phyloP scores from a whole-genome alignment of 1,140 invertebrate genomes.

The Caerostris darwini region DNA sequence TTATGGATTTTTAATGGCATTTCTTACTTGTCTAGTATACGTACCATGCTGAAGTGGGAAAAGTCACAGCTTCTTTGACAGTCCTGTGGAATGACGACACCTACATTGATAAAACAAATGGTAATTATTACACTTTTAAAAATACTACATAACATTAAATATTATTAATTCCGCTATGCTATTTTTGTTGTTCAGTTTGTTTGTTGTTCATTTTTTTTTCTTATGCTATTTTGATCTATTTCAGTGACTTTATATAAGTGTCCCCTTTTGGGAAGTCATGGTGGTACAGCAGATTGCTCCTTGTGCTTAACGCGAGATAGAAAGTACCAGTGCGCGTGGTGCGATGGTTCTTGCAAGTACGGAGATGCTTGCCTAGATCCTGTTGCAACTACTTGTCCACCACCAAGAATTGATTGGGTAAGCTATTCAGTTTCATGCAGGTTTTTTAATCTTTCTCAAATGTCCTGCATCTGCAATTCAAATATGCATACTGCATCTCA shows the following conservation, averaged over 20 bases:
- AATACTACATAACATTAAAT: background rate
- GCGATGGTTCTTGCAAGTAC: slow-evolving; percentile 92
- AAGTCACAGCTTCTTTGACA: slow-evolving; percentile 93
- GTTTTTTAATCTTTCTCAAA: too few relatives aligned
- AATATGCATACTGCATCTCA: too few relatives aligned
- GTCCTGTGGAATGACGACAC: slow-evolving; percentile 97
- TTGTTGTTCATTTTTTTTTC: background rate
- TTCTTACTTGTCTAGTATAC: slow-evolving; percentile 86
- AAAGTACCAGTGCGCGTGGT: slow-evolving; percentile 96
- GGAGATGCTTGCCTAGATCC: slow-evolving; percentile 89
- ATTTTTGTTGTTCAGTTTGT: background rate
- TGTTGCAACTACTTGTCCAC: slow-evolving; percentile 88
- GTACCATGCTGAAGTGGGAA: slow-evolving; percentile 91
- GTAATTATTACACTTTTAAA: slow-evolving; percentile 71
- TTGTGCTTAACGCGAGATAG: slow-evolving; percentile 91
- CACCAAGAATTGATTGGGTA: slow-evolving; percentile 95
- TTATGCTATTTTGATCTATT: slow-evolving; percentile 57
- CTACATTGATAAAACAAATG: slow-evolving; percentile 93
- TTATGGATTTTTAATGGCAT: background rate
- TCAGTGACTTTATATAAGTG: slow-evolving; percentile 95
- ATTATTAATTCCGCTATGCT: background rate
- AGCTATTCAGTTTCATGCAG: slow-evolving; percentile 75
- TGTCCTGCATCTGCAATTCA: too few relatives aligned
- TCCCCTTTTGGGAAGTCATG: slow-evolving; percentile 93
- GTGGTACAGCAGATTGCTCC: slow-evolving; percentile 95